These are phyloP conservation scores for Pseudolycoriella hygida DNA, from an alignment of 2,888 invertebrate genomes.

Conservation along the genomic window DNA sequence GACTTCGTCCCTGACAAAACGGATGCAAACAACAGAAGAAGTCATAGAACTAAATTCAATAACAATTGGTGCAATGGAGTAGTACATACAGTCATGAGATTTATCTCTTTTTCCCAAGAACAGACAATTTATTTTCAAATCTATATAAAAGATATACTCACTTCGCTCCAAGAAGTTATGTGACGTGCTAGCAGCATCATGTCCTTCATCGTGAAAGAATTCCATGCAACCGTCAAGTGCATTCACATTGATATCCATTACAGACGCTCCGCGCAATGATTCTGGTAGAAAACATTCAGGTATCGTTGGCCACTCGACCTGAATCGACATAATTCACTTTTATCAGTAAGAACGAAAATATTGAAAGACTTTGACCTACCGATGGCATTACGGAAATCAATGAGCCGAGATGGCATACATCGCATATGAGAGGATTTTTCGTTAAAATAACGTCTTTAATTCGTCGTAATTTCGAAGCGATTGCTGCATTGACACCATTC, in stretches of 20 bases:
- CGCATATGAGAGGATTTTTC: slow-evolving; percentile 29
- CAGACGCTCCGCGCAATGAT: slow-evolving; percentile 26
- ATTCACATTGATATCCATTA: slow-evolving; percentile 25
- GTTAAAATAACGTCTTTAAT: slow-evolving; percentile 28
- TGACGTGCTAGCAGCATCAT: slow-evolving; percentile 31
- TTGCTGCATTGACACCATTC: slow-evolving; percentile 32
- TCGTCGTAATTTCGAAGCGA: slow-evolving; percentile 23
- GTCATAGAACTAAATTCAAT: too few relatives aligned
- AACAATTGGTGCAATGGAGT: too few relatives aligned
- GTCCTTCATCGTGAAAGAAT: slow-evolving; percentile 31
- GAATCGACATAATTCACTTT: slow-evolving; percentile 6
- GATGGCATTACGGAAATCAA: slow-evolving; percentile 27
- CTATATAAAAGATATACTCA: too few relatives aligned
- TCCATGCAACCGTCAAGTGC: slow-evolving; percentile 27
- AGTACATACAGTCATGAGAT: too few relatives aligned
- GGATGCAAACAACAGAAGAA: too few relatives aligned
- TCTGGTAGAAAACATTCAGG: slow-evolving; percentile 29
- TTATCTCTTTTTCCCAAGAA: too few relatives aligned
- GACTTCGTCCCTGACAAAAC: too few relatives aligned
- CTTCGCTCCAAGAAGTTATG: slow-evolving; percentile 36
- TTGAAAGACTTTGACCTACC: slow-evolving; percentile 18
- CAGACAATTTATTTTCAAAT: too few relatives aligned
- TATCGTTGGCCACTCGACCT: slow-evolving; percentile 29
- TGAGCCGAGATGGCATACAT: slow-evolving; percentile 29
- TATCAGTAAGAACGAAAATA: background rate